Conservation (phyloP, 2,113 vertebrate species). For the Malaclemys terrapin region DNA sequence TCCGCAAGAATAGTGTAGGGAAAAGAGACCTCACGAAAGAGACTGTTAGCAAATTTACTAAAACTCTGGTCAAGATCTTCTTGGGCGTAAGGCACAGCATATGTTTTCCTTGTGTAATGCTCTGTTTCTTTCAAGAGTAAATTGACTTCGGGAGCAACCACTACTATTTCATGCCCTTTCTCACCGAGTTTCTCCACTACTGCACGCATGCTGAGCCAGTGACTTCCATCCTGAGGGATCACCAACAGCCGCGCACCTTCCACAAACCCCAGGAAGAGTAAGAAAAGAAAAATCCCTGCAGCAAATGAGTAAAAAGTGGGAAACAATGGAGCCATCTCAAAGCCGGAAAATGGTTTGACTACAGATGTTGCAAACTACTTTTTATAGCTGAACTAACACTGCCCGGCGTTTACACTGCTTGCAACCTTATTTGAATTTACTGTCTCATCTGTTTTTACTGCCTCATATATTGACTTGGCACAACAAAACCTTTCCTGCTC, state of each 20-base stretch:
- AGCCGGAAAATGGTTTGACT: too few relatives aligned
- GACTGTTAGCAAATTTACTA: neutral
- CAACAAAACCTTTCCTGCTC: too few relatives aligned
- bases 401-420: too few relatives aligned
- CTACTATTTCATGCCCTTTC: constrained; percentile 81
- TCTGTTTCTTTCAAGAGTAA: constrained; percentile 78
- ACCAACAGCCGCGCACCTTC: constrained; percentile 74
- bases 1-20: rapidly evolving
- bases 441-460: too few relatives aligned
- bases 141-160: constrained; percentile 82
- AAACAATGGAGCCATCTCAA: too few relatives aligned
- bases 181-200: constrained; percentile 78
- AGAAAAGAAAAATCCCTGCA: neutral
- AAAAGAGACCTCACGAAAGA: neutral
- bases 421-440: too few relatives aligned
- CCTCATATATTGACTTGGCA: too few relatives aligned
- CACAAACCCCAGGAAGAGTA: too few relatives aligned
- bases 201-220: constrained; percentile 83
- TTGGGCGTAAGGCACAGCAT: constrained; percentile 71
- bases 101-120: constrained; percentile 72
- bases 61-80: neutral
- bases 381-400: too few relatives aligned
- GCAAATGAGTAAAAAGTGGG: too few relatives aligned
- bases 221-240: constrained; percentile 87
- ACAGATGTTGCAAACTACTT: too few relatives aligned